These are phyloP conservation scores for Parazoanthus darwini DNA, from an alignment of 92 coral and sea anemone genomes.

Conservation along the genomic window DNA sequence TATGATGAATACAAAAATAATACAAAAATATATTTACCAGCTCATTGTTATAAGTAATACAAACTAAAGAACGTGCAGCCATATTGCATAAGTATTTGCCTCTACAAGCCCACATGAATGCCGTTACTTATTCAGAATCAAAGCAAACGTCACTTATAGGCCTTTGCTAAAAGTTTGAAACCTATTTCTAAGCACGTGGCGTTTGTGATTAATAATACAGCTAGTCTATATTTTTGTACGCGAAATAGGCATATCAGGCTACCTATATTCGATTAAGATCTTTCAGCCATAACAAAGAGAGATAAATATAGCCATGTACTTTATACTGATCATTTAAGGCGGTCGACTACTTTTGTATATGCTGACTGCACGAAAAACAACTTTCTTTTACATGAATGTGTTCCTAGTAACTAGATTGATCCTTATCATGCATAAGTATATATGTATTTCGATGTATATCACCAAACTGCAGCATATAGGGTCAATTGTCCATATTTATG, in stretches of 20 bases:
- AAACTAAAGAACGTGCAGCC: neutral
- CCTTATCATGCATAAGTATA: no score
- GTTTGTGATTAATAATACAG: neutral
- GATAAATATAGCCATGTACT: no score
- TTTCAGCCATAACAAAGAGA: no score
- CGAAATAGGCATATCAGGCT: no score
- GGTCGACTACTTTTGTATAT: no score
- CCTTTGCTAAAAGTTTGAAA: neutral
- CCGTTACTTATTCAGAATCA: neutral
- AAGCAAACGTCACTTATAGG: neutral
- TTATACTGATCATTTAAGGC: no score
- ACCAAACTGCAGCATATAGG: neutral
- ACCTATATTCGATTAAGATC: no score
- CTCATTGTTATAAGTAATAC: neutral
- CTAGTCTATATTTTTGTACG: neutral
- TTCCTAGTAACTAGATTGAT: no score
- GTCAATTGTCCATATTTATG: neutral
- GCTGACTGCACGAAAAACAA: no score
- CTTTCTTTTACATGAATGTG: no score
- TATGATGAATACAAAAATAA: neutral
- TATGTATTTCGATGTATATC: no score
- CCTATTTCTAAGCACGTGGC: neutral
- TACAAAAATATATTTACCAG: neutral
- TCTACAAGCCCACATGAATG: neutral
- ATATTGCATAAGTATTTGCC: neutral